These are phyloP conservation scores for Rhagoletis pomonella DNA, from an alignment of 1,140 invertebrate species.

Conservation along the genomic window DNA sequence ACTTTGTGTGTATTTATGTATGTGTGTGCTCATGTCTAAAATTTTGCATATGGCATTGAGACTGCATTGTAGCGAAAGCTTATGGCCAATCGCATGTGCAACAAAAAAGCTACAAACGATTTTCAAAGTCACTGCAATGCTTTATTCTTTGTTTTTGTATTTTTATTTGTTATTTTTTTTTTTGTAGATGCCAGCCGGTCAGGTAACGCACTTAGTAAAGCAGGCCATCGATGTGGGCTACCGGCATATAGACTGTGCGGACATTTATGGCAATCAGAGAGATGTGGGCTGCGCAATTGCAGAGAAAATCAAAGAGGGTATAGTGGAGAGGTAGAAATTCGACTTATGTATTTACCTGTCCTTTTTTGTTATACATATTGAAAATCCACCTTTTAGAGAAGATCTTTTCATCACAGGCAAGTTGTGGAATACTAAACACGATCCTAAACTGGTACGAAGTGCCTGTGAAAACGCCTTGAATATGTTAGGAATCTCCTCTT, in stretches of 20 bases:
- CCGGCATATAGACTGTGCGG: slow-evolving; percentile 88
- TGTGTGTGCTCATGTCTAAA: slow-evolving; percentile 71
- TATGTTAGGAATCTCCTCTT: slow-evolving; percentile 81
- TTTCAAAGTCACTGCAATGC: slow-evolving; percentile 18
- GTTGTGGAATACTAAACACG: slow-evolving; percentile 70
- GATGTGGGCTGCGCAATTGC: slow-evolving; percentile 84
- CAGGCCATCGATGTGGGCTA: slow-evolving; percentile 86
- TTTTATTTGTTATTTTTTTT: neutral
- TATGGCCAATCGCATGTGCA: slow-evolving; percentile 80
- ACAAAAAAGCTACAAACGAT: neutral
- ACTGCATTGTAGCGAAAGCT: slow-evolving; percentile 83
- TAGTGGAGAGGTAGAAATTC: slow-evolving; percentile 77
- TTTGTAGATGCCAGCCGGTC: neutral
- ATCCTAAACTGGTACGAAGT: slow-evolving; percentile 65
- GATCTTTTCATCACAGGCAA: slow-evolving; percentile 83
- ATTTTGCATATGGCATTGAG: slow-evolving; percentile 89
- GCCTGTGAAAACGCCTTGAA: slow-evolving; percentile 76
- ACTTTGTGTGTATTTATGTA: neutral
- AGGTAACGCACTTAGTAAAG: slow-evolving; percentile 76
- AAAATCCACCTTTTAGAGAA: slow-evolving; percentile 70
- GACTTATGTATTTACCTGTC: neutral
- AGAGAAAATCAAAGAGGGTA: slow-evolving; percentile 79
- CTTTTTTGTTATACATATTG: neutral
- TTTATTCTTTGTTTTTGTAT: neutral
- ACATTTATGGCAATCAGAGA: slow-evolving; percentile 84